Conservation (phyloP, 2,113 vertebrate genomes). For the Smithornis capensis region DNA sequence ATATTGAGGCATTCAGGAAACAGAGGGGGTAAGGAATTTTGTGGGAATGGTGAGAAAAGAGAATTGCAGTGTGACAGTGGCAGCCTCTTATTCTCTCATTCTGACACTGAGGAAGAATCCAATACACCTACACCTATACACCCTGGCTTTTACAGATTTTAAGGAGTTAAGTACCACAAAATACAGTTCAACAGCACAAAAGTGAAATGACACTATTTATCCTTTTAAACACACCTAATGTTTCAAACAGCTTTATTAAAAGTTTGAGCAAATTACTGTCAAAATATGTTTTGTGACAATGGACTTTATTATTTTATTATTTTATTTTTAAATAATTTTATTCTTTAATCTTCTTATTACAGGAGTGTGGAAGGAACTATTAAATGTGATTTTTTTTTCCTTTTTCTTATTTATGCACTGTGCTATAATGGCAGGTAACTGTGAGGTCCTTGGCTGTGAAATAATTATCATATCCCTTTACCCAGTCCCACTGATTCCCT, state of each 20-base stretch:
- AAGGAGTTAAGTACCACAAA: background rate
- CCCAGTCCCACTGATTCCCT: background rate
- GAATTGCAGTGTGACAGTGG: background rate
- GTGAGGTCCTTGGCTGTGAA: background rate
- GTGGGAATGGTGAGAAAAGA: background rate
- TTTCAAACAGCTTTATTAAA: background rate
- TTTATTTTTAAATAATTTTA: background rate
- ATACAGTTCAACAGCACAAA: background rate
- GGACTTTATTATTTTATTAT: background rate
- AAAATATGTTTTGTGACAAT: background rate
- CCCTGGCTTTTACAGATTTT: background rate
- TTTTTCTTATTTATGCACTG: background rate
- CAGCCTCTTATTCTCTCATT: background rate
- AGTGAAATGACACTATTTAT: fast-evolving
- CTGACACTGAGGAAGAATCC: background rate
- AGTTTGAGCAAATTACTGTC: background rate
- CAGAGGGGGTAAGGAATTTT: background rate
- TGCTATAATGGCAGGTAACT: background rate
- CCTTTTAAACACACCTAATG: background rate
- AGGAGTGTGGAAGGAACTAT: background rate
- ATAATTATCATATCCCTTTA: background rate
- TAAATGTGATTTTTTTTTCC: background rate
- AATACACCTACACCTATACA: background rate
- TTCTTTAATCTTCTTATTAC: background rate
- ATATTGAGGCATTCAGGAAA: background rate